phyloP scores from a whole-genome alignment of 2,113 vertebrate genomes.

The cat (Felis catus) region DNA sequence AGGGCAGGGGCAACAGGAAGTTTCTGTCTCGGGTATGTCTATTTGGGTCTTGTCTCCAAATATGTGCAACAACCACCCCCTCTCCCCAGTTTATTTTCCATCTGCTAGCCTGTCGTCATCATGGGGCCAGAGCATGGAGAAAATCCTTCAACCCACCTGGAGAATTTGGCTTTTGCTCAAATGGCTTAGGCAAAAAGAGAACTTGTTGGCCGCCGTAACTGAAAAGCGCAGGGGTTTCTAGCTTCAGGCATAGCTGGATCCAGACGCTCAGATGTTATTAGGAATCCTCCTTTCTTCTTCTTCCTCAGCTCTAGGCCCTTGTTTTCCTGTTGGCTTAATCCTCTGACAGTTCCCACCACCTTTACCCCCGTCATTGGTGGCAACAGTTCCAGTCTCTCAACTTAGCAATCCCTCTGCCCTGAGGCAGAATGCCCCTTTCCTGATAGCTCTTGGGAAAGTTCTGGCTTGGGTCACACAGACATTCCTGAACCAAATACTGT shows the following conservation, averaged over 20 bases:
- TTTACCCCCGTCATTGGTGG: not conserved
- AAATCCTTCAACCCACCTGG: not conserved
- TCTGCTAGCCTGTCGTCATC: not conserved
- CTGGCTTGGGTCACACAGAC: not conserved
- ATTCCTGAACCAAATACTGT: not conserved
- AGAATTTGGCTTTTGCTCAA: not conserved
- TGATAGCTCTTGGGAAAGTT: not conserved
- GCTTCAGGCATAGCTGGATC: not conserved
- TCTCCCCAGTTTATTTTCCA: not conserved
- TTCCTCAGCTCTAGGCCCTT: not conserved
- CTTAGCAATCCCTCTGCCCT: not conserved
- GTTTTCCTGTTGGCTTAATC: not conserved
- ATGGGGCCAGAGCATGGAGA: not conserved
- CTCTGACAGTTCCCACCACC: not conserved
- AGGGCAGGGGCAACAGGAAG: not conserved
- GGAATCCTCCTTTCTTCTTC: too few species aligned
- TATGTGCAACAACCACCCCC: not conserved
- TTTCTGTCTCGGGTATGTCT: not conserved
- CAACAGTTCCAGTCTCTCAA: not conserved
- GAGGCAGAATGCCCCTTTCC: not conserved
- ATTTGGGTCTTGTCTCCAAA: not conserved
- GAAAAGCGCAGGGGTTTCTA: not conserved
- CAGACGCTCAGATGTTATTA: not conserved
- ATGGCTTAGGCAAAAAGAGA: not conserved
- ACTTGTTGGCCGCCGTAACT: not conserved